These are phyloP conservation scores for Hirtodrosophila confusa DNA, from an alignment of 2,888 invertebrate species.

Conservation along the genomic window DNA sequence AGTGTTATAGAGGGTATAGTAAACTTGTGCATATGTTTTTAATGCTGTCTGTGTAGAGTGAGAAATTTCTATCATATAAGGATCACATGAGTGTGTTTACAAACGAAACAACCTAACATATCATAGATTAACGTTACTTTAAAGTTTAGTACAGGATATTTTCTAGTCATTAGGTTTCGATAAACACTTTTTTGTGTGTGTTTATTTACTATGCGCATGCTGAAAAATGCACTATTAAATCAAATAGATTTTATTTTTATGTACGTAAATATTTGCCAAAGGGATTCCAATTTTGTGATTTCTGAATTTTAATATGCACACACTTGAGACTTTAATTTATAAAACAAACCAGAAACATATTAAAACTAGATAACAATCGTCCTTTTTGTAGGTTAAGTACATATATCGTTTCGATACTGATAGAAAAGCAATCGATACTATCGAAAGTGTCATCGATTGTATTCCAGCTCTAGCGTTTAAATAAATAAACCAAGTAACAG, in stretches of 20 bases:
- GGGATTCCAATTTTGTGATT: too few relatives aligned
- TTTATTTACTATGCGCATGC: constrained; percentile 18
- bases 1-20: background rate
- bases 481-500: background rate
- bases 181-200: background rate
- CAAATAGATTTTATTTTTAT: background rate
- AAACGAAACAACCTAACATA: too few relatives aligned
- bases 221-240: background rate
- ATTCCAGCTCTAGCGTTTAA: too few relatives aligned
- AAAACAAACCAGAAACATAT: background rate
- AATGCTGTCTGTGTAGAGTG: too few relatives aligned
- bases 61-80: too few relatives aligned
- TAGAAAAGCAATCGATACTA: too few relatives aligned
- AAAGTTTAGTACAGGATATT: constrained; percentile 1
- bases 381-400: too few relatives aligned
- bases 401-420: too few relatives aligned
- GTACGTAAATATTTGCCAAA: background rate
- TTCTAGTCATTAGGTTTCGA: background rate
- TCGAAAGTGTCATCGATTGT: too few relatives aligned
- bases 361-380: background rate
- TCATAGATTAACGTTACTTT: too few relatives aligned
- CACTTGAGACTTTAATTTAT: background rate
- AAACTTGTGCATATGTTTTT: too few relatives aligned
- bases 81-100: too few relatives aligned
- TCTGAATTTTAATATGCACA: background rate